Base-by-base conservation (phyloP, 2,888 invertebrate species). In the Gasteruption jaculator region DNA sequence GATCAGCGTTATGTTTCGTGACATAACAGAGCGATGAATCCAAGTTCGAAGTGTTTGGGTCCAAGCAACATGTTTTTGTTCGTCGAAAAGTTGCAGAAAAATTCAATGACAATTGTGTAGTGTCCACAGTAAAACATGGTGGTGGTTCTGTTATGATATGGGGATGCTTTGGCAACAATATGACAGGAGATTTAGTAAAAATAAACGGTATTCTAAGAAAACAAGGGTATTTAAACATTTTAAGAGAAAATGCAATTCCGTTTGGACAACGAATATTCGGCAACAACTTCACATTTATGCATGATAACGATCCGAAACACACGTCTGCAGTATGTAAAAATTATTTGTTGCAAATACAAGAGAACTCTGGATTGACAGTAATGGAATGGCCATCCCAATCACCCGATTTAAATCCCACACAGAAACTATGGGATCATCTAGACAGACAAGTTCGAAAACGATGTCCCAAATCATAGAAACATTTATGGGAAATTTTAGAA, bases 61-160 rank as follows among this genome's bases (percentile, higher is more conserved):
- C 12, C 4, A 44, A 45, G 21, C 24, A 45, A 15, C 24, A 38
- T 24, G 25, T 37, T 27, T 47, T 42, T 24, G 39, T 52, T 26
- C 37, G 45, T n/a, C n/a, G n/a, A n/a, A 16, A 8, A 10, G 5
- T 20, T n/a, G 15, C 21, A 22, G 30, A 30, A 30, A 39, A 38
- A 10, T 7, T 20, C 14, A 19, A 30, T 30, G 30, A 30, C 21
- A 39, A 38, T 12, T 49, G 43, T 34, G n/a, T 51, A 6, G 37
- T 47, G 12, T 34, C 45, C 10, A 48, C 49, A 11, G 49, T 56
- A 4, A 54, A 54, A 24, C 51, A 52, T 26, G 52, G 51, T 31
- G 50, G 48, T 7, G 46, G 49, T 7, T 48, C 43, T n/a, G 33
- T 51, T 11, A 41, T 50, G 41, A 42, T 52, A 7, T 50, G 49